A percentile compares a stretch with the other conserved stretches of the same genome.
phyloP scores from a whole-genome alignment of 2,888 invertebrate species.

The Andrena camellia region DNA sequence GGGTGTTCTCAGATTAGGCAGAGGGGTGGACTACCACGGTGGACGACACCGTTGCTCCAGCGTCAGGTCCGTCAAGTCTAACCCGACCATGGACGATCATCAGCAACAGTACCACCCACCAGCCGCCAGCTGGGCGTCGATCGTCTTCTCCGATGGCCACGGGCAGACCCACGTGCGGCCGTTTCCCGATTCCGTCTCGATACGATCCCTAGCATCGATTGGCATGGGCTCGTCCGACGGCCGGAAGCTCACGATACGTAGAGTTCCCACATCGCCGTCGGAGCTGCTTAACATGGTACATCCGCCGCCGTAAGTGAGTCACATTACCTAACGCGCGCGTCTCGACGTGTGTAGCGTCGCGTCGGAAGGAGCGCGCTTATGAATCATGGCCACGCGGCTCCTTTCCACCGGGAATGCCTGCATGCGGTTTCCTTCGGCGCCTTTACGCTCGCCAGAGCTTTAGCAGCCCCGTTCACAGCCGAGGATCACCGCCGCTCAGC shows the following conservation, averaged over 20 bases:
- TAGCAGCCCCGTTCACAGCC: too few species aligned
- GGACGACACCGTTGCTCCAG: conserved; percentile 77
- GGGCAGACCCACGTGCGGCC: conserved; percentile 85
- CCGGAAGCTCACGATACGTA: conserved; percentile 92
- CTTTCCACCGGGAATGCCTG: conserved; percentile 23
- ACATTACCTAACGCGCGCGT: conserved; percentile 63
- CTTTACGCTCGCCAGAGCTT: background rate
- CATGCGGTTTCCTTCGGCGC: conserved; percentile 30
- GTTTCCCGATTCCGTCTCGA: conserved; percentile 89
- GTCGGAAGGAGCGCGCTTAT: conserved; percentile 54
- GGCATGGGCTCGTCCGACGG: conserved; percentile 96
- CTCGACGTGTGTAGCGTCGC: conserved; percentile 46
- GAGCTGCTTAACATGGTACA: conserved; percentile 94
- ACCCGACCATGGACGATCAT: conserved; percentile 76
- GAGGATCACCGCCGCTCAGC: background rate
- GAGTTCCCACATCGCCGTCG: conserved; percentile 94
- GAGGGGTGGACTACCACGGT: conserved; percentile 57
- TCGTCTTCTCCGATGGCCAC: conserved; percentile 88
- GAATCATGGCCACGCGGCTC: conserved; percentile 51
- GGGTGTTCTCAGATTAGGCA: conserved; percentile 37
- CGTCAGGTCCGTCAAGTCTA: conserved; percentile 79
- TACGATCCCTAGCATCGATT: conserved; percentile 93
- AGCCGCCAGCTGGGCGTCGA: conserved; percentile 83
- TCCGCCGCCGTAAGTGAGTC: conserved; percentile 91
- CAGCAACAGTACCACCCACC: conserved; percentile 73